phyloP scores from a whole-genome alignment of 2,888 invertebrate species.

The Balanococcus diminutus region DNA sequence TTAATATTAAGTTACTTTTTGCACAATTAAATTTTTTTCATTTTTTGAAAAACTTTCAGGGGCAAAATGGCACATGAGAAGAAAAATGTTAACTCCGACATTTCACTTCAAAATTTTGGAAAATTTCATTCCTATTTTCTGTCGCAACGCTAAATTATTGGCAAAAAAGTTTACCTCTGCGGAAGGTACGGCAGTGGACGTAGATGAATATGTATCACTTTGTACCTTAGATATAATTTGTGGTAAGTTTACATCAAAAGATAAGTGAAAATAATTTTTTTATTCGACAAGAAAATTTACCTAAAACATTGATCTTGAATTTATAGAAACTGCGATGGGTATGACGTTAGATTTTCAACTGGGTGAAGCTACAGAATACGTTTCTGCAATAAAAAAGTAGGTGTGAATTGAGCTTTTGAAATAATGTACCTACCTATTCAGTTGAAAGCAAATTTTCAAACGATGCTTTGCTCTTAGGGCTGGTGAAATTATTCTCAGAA shows the following conservation, averaged over 20 bases:
- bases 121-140: slow-evolving; percentile 70
- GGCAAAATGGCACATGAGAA: slow-evolving; percentile 68
- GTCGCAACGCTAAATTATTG: slow-evolving; percentile 61
- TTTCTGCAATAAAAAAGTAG: slow-evolving; percentile 57
- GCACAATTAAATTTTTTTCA: background rate
- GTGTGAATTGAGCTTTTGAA: background rate
- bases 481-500: slow-evolving; percentile 54
- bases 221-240: slow-evolving; percentile 56
- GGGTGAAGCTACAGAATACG: slow-evolving; percentile 57
- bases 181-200: background rate
- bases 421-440: too few species aligned
- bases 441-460: too few species aligned
- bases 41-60: slow-evolving; percentile 47
- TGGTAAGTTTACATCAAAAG: slow-evolving; percentile 49
- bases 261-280: background rate
- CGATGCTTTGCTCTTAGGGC: slow-evolving; percentile 46
- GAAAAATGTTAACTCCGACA: slow-evolving; percentile 72
- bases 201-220: slow-evolving; percentile 49
- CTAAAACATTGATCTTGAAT: background rate
- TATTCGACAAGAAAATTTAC: background rate
- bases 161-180: slow-evolving; percentile 42
- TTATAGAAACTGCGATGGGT: slow-evolving; percentile 57
- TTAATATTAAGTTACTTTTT: too few species aligned
- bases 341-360: slow-evolving; percentile 56
- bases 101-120: slow-evolving; percentile 75